These are phyloP conservation scores for Chrysaora quinquecirrha DNA, from an alignment of 30 jellyfish, hydroid and myxozoan genomes.

Conservation along the genomic window DNA sequence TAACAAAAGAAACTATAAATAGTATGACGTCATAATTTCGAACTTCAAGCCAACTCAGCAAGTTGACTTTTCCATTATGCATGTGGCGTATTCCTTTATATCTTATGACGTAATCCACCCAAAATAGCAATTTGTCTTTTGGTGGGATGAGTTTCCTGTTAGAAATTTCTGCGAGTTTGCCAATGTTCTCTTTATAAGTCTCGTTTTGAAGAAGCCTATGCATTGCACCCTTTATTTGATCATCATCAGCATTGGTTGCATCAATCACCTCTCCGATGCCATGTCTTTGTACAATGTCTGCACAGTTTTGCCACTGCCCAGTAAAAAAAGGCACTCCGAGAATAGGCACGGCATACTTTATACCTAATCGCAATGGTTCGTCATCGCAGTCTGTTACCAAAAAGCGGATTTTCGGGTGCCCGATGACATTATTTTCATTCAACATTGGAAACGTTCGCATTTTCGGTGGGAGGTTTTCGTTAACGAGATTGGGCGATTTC, in stretches of 20 bases:
- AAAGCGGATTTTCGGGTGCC: slow-evolving; percentile 19
- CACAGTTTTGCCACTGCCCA: slow-evolving; percentile 27
- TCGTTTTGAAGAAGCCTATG: neutral
- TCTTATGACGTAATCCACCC: slow-evolving; percentile 53
- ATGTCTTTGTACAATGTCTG: neutral
- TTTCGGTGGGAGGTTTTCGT: neutral
- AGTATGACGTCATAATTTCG: neutral
- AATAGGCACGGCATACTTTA: slow-evolving; percentile 41
- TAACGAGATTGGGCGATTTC: neutral
- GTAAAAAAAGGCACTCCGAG: slow-evolving; percentile 24
- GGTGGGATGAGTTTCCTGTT: slow-evolving; percentile 21
- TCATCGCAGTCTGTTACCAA: slow-evolving; percentile 28
- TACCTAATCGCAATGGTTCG: slow-evolving; percentile 22
- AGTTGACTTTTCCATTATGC: neutral
- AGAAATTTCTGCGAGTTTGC: slow-evolving; percentile 12
- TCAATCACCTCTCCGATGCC: slow-evolving; percentile 38
- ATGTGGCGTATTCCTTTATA: slow-evolving; percentile 35
- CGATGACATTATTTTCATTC: slow-evolving; percentile 10
- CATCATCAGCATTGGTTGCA: neutral
- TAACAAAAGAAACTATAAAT: slow-evolving; percentile 3
- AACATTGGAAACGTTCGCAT: neutral
- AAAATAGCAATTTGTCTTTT: slow-evolving; percentile 42
- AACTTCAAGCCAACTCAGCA: slow-evolving; percentile 34
- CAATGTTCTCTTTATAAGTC: slow-evolving; percentile 1
- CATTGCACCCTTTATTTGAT: slow-evolving; percentile 13